A percentile compares a stretch with the other conserved stretches of the same genome.
phyloP scores from a whole-genome alignment of 2,797 vertebrate genomes.

The Xenopus petersii region DNA sequence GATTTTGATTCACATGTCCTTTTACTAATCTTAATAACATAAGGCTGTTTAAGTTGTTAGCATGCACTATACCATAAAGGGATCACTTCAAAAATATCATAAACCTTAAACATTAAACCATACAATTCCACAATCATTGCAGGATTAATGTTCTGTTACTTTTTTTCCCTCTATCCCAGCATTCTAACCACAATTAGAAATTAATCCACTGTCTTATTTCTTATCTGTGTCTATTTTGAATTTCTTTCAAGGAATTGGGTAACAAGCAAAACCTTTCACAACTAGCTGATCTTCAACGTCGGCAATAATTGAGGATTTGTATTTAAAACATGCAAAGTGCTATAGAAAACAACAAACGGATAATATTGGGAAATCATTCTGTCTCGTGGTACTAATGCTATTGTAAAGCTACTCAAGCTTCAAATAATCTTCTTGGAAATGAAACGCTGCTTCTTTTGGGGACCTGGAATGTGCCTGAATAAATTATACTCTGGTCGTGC shows the following conservation, averaged over 20 bases:
- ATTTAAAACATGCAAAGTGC: slow-evolving; percentile 27
- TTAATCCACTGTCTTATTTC: slow-evolving; percentile 15
- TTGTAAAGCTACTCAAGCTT: slow-evolving; percentile 28
- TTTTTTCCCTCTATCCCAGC: slow-evolving; percentile 6
- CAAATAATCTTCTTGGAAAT: slow-evolving; percentile 33
- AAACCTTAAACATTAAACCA: neutral
- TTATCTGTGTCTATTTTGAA: slow-evolving; percentile 17
- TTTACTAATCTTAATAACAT: too few relatives aligned
- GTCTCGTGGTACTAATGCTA: slow-evolving; percentile 23
- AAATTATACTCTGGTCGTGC: slow-evolving; percentile 26
- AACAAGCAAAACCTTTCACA: slow-evolving; percentile 27
- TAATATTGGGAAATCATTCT: slow-evolving; percentile 32
- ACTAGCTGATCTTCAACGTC: slow-evolving; percentile 30
- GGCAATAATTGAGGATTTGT: slow-evolving; percentile 37
- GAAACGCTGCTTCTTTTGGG: slow-evolving; percentile 25
- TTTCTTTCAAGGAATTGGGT: slow-evolving; percentile 14
- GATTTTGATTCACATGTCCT: too few relatives aligned
- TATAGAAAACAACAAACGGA: slow-evolving; percentile 36
- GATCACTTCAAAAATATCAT: slow-evolving; percentile 1
- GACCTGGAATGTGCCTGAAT: slow-evolving; percentile 28
- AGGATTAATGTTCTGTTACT: slow-evolving; percentile 3
- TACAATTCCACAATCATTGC: neutral
- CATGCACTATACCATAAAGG: neutral
- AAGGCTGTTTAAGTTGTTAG: neutral
- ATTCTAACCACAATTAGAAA: slow-evolving; percentile 37